These are phyloP conservation scores for Catamblyrhynchus diadema DNA, from an alignment of 2,797 vertebrate genomes.

Conservation along the genomic window DNA sequence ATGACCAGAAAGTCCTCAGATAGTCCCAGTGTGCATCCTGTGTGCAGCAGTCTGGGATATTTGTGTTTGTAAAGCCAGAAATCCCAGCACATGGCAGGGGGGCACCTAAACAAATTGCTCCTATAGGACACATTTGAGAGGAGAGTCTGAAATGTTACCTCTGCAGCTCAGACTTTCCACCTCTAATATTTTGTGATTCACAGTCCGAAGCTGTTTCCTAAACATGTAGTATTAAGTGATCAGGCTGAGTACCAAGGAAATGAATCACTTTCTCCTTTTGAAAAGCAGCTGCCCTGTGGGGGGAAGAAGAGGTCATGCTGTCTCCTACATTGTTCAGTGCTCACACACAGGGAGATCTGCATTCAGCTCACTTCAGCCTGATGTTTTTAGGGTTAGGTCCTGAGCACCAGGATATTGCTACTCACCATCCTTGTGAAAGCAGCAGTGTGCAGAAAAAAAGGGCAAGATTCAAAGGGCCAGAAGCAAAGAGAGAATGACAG, in stretches of 20 bases:
- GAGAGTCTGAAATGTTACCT: neutral
- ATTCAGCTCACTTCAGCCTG: neutral
- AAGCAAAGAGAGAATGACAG: neutral
- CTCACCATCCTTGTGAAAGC: neutral
- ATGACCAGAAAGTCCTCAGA: neutral
- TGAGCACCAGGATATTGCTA: neutral
- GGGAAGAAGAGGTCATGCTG: neutral
- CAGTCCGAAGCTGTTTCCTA: slow-evolving; percentile 1
- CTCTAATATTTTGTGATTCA: neutral
- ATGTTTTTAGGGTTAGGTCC: neutral
- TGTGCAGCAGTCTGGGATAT: neutral
- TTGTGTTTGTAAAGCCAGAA: neutral
- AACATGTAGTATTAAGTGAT: neutral
- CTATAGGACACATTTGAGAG: neutral
- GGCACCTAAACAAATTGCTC: neutral
- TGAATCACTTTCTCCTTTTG: slow-evolving; percentile 24
- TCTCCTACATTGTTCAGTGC: neutral
- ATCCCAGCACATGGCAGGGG: neutral
- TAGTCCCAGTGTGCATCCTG: neutral
- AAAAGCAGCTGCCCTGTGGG: neutral
- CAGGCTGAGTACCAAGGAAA: slow-evolving; percentile 27
- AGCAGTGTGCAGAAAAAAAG: neutral
- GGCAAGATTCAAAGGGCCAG: neutral
- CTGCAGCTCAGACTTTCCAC: slow-evolving; percentile 3
- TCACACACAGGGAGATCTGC: neutral